Evolutionary conservation across 2,888 invertebrate genomes (phyloP).

Genomic region (Xylophagus ater): DNA sequence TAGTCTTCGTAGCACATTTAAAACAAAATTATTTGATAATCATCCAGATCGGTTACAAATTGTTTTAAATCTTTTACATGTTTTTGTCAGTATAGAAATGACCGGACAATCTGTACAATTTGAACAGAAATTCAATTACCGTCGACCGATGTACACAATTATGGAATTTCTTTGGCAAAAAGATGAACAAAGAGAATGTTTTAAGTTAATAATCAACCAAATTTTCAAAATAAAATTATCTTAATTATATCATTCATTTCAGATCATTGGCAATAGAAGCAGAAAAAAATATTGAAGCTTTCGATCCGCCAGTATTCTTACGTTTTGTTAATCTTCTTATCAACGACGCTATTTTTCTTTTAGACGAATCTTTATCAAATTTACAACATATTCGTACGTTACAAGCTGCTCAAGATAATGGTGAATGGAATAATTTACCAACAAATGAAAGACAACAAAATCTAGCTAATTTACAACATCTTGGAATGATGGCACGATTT

Average conservation of each 20-base stretch:
- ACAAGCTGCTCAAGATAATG: slow-evolving; percentile 59
- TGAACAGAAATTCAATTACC: slow-evolving; percentile 94
- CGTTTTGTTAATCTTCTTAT: slow-evolving; percentile 92
- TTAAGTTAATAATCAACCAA: slow-evolving; percentile 45
- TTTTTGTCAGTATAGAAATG: slow-evolving; percentile 97
- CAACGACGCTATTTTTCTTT: slow-evolving; percentile 91
- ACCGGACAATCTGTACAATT: slow-evolving; percentile 92
- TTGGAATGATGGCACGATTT: slow-evolving; percentile 76
- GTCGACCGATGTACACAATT: slow-evolving; percentile 87
- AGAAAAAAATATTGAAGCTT: slow-evolving; percentile 78
- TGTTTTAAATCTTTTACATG: slow-evolving; percentile 68
- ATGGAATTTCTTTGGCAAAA: slow-evolving; percentile 81
- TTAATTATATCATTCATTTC: slow-evolving; percentile 25
- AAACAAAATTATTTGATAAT: slow-evolving; percentile 62
- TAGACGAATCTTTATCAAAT: slow-evolving; percentile 83
- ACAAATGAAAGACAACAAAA: slow-evolving; percentile 64
- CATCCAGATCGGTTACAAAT: slow-evolving; percentile 68
- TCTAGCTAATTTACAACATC: slow-evolving; percentile 57
- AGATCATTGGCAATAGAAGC: slow-evolving; percentile 69
- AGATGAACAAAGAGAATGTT: slow-evolving; percentile 61
- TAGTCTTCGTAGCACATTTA: slow-evolving; percentile 39
- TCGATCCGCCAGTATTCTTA: slow-evolving; percentile 82
- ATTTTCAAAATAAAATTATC: slow-evolving; percentile 1
- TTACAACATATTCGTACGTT: slow-evolving; percentile 80
- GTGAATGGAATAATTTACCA: slow-evolving; percentile 62